Base-by-base conservation (phyloP, 2,113 vertebrate genomes). In the Nestor notabilis region DNA sequence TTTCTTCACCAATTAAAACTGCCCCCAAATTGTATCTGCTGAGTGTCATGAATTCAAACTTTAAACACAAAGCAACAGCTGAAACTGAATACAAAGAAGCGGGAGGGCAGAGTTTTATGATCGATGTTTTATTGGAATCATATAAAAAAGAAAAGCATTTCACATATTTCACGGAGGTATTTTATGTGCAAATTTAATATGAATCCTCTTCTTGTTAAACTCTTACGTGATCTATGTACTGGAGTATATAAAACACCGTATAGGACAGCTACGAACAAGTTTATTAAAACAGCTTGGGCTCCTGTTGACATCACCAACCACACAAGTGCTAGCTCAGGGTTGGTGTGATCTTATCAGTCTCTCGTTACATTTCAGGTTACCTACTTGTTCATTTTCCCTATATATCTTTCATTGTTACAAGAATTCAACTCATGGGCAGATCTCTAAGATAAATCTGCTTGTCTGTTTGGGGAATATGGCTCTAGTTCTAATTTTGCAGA, bases 181-280 rank as follows among this genome's bases (percentile, higher is more conserved):
- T 96, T 96, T 88, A 96, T 53, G 87, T 85, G 86, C 90, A 83
- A 80, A 97, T 97, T 97, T 98, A 98, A 98, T 97, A 95, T 77
- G 97, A 97, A 97, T 95, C 96, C 95, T 98, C 97, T 92, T 94
- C 97, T 98, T 98, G 97, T 98, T 97, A 97, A 98, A 97, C 96
- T 96, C 94, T 91, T 94, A 60, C 29, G 60, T 97, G 98, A 98
- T 98, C 97, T 92, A 68, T 93, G 96, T 93, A 96, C 97, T 82
- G 49, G 49, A 64, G 92, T 88, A 86, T 94, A 97, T 96, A 96
- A 98, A 98, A 96, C 96, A 96, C 39, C 50, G 87, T 44, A 58
- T 19, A 90, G 91, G 97, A 95, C 97, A 97, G 93, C 95, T 97
- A 95, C 3, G 96, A 97, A 98, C 98, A 98, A 97, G 97, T 98